Base-by-base conservation (phyloP, 2,888 invertebrate species). In the Yponomeuta cagnagella region DNA sequence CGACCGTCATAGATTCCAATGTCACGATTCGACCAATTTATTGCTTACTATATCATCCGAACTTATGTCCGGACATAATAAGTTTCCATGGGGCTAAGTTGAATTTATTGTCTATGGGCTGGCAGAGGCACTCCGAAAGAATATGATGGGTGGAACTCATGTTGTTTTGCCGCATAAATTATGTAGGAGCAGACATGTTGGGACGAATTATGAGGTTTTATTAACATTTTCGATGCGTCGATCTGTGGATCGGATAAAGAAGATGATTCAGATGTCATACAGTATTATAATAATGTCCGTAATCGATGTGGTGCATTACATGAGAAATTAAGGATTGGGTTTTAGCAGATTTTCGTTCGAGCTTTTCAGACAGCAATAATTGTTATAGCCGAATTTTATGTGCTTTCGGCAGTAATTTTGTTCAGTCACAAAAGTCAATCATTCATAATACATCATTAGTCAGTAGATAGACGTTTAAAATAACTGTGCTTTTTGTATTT, bases 11-110 rank as follows among this genome's bases (percentile, higher is more conserved):
- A 86, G 85, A 84, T 83, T 80, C 85, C 82, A 77, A 81, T 82
- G 85, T 85, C 86, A 80, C 76, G 78, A 75, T 74, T 76, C 76
- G 75, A 80, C 76, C 78, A 82, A 88, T 87, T 88, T 88, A 89
- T 87, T 79, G 83, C 78, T 81, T 80, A 80, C 80, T 87, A 86
- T 85, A 88, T 88, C 87, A 87, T 85, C 81, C 77, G 78, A 82
- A 83, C 80, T 82, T 82, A 82, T 78, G 82, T 76, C 80, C 77
- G 77, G 76, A 79, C 80, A 81, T 83, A 83, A 84, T 84, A 84
- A 85, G 80, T 82, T 82, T 81, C 79, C 77, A 75, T 75, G 77
- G 76, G 78, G 77, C 77, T 83, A 83, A 84, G 82, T 83, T 79
- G 78, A 82, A 85, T 85, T 86, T 85, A 86, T 86, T 80, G 82